Percentiles rank a stretch among this genome's conserved stretches.
Conservation (phyloP, 2,797 vertebrate genomes). For the Gymnocypris eckloni region DNA sequence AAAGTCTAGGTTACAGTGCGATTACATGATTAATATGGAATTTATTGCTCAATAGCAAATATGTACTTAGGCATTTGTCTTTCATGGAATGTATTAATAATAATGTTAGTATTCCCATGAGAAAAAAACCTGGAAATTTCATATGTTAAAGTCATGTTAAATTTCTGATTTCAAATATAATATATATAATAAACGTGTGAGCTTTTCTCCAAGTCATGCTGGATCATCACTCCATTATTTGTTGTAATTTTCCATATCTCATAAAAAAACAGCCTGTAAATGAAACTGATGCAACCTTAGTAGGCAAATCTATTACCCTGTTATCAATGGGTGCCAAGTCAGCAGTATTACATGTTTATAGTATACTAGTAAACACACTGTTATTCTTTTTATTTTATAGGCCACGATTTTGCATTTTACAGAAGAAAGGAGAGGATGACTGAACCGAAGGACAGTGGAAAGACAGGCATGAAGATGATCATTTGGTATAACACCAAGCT, state of each 20-base stretch:
- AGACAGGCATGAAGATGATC: neutral
- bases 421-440: constrained; percentile 69
- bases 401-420: constrained; percentile 82
- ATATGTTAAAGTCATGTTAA: neutral
- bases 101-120: neutral
- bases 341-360: constrained; percentile 11
- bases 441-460: neutral
- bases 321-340: neutral
- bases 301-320: neutral
- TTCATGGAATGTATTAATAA: neutral
- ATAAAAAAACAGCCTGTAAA: neutral
- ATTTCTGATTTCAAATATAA: neutral
- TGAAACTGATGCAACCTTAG: constrained; percentile 1
- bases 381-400: constrained; percentile 70
- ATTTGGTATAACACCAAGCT: neutral
- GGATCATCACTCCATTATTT: neutral
- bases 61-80: neutral
- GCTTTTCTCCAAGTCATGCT: neutral
- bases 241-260: neutral
- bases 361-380: neutral
- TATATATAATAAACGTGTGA: neutral
- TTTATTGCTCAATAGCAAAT: constrained; percentile 14
- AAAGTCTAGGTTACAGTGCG: neutral
- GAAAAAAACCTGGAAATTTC: neutral
- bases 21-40: neutral